These are phyloP conservation scores for Tautogolabrus adspersus DNA, from an alignment of 2,113 vertebrate genomes.

Conservation along the genomic window DNA sequence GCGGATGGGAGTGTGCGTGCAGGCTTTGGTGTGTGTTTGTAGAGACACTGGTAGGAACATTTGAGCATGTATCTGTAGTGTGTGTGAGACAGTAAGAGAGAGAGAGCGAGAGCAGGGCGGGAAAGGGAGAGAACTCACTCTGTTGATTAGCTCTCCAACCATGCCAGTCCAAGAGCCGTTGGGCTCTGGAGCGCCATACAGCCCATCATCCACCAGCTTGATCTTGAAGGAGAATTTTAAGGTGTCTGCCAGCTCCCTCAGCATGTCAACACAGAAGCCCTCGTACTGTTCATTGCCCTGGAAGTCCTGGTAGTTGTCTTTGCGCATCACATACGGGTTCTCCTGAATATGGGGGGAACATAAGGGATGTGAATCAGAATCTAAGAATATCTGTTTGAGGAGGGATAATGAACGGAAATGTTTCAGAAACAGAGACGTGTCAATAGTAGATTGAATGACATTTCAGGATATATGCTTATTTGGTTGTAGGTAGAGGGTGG, in stretches of 20 bases:
- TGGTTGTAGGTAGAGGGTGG: background rate
- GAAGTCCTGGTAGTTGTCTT: slow-evolving; percentile 89
- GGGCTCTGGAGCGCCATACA: slow-evolving; percentile 93
- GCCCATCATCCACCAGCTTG: slow-evolving; percentile 93
- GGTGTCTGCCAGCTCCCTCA: slow-evolving; percentile 90
- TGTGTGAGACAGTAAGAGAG: background rate
- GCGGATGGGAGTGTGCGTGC: background rate
- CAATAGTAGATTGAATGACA: background rate
- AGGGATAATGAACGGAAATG: background rate
- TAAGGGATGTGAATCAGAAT: slow-evolving; percentile 3
- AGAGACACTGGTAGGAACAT: slow-evolving; percentile 24
- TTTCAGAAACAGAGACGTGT: background rate
- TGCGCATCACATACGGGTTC: slow-evolving; percentile 95
- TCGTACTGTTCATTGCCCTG: slow-evolving; percentile 92
- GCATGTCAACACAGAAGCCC: slow-evolving; percentile 97
- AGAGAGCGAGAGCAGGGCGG: background rate
- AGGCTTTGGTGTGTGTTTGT: slow-evolving; percentile 17
- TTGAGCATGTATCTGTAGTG: slow-evolving; percentile 31
- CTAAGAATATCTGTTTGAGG: background rate
- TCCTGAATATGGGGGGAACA: slow-evolving; percentile 81
- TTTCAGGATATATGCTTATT: background rate
- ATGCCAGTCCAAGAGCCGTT: slow-evolving; percentile 97
- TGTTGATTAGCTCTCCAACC: slow-evolving; percentile 96
- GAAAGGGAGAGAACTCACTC: slow-evolving; percentile 81
- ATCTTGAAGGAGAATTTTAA: slow-evolving; percentile 94